Conservation (phyloP, 1,140 invertebrate species). For the Drosophila aff. region DNA sequence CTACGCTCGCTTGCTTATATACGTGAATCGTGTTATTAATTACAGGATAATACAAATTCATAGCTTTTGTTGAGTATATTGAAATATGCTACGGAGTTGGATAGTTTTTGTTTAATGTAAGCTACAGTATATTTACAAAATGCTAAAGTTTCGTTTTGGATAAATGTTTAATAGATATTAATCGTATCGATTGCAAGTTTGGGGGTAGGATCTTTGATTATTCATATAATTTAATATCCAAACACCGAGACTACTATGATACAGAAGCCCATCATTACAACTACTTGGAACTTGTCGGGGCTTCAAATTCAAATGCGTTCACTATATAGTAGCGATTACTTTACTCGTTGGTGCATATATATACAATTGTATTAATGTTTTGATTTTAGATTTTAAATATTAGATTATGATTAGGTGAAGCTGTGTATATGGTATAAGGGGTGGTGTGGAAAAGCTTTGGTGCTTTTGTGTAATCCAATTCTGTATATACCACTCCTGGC, state of each 20-base stretch:
- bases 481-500: conserved; percentile 39
- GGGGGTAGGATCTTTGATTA: conserved; percentile 41
- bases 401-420: conserved; percentile 37
- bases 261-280: conserved; percentile 29
- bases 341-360: conserved; percentile 66
- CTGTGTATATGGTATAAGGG: conserved; percentile 53
- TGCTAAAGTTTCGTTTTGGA: conserved; percentile 35
- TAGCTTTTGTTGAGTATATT: conserved; percentile 37
- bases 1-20: conserved; percentile 13
- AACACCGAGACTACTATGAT: conserved; percentile 48
- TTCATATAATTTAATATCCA: conserved; percentile 51
- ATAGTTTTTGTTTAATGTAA: conserved; percentile 25
- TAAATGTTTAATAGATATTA: conserved; percentile 31
- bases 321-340: conserved; percentile 42
- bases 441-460: conserved; percentile 76
- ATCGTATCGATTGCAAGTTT: conserved; percentile 43
- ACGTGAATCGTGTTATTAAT: conserved; percentile 21
- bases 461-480: conserved; percentile 76
- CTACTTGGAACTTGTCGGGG: conserved; percentile 28
- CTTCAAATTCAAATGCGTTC: conserved; percentile 46
- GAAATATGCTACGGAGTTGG: conserved; percentile 32
- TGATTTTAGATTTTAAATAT: conserved; percentile 55
- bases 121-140: conserved; percentile 40
- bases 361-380: conserved; percentile 70
- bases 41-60: conserved; percentile 45